phyloP scores from a whole-genome alignment of 2,113 vertebrate genomes.

The Petromus typicus region DNA sequence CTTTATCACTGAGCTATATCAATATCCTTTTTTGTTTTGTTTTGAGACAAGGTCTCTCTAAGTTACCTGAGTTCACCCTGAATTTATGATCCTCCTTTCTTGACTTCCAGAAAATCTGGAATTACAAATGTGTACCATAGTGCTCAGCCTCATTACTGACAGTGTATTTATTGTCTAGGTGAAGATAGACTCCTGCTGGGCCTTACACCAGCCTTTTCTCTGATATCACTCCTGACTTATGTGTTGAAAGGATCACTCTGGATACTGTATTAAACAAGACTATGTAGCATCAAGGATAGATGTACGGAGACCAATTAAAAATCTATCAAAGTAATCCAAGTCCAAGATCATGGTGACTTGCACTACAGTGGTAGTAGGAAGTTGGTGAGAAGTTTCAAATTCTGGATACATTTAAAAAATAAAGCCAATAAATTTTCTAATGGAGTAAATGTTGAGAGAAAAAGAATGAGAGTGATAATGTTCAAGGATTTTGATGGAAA shows the following conservation, averaged over 20 bases:
- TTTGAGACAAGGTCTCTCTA: neutral
- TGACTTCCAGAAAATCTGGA: neutral
- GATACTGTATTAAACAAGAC: neutral
- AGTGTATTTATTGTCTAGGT: neutral
- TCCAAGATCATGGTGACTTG: neutral
- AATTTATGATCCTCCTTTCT: neutral
- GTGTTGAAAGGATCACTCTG: neutral
- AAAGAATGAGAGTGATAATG: neutral
- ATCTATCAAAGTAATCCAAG: neutral
- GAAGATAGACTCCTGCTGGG: neutral
- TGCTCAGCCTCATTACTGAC: neutral
- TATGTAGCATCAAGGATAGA: neutral
- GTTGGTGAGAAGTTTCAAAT: neutral
- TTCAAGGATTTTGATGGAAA: neutral
- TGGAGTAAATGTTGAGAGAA: neutral
- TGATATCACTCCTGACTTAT: neutral
- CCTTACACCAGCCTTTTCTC: neutral
- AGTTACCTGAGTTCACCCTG: neutral
- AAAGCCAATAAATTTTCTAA: neutral
- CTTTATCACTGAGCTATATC: neutral
- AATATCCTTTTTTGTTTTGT: neutral
- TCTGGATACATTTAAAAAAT: neutral
- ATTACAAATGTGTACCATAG: neutral
- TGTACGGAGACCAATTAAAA: neutral
- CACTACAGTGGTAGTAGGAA: neutral